Conservation (phyloP, 2,797 vertebrate species). For the Rhabdophis nuchalis region DNA sequence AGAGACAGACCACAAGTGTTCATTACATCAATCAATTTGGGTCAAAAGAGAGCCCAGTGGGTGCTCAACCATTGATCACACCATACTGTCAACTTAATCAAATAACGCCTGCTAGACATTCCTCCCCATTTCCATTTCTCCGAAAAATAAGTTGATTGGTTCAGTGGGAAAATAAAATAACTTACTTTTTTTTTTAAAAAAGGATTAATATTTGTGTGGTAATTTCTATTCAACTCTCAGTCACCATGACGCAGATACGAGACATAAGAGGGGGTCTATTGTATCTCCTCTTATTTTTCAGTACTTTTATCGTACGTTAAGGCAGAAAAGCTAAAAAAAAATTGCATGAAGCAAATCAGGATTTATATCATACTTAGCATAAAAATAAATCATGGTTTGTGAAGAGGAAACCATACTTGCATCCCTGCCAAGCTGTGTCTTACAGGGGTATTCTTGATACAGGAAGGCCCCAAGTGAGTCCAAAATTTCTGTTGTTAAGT, state of each 20-base stretch:
- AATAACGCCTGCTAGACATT: conserved; percentile 75
- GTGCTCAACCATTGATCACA: conserved; percentile 74
- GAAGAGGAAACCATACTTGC: not conserved
- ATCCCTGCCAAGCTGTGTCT: not conserved
- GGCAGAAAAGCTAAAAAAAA: not conserved
- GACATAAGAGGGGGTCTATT: not conserved
- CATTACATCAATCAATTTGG: conserved; percentile 81
- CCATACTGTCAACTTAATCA: conserved; percentile 80
- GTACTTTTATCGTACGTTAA: not conserved
- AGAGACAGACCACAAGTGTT: conserved; percentile 76
- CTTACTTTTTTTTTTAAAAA: not conserved
- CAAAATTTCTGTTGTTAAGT: not conserved
- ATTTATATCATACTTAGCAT: too few species aligned
- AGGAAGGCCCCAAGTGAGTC: not conserved
- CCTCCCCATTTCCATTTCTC: conserved; percentile 20
- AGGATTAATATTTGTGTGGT: not conserved
- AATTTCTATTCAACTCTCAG: not conserved
- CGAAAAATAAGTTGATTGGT: conserved; percentile 71
- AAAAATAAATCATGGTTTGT: not conserved
- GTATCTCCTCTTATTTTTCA: not conserved
- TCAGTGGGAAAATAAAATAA: conserved; percentile 41
- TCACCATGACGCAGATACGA: not conserved
- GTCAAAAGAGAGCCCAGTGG: conserved; percentile 76
- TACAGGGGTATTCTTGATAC: not conserved
- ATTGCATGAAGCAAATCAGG: not conserved